These are phyloP conservation scores for Spilarctia lutea DNA, from an alignment of 2,888 invertebrate genomes.

Conservation along the genomic window DNA sequence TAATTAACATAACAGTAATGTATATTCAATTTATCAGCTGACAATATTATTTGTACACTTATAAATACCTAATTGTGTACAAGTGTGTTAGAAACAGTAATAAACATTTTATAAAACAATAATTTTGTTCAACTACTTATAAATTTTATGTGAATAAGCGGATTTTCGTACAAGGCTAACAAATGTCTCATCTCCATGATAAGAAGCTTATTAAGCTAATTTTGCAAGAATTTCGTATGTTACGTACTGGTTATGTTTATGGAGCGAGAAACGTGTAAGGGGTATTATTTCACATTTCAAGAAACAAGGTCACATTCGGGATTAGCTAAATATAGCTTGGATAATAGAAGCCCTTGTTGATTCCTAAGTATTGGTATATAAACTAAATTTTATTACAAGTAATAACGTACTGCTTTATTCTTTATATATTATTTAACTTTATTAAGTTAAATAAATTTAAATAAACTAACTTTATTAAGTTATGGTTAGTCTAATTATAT, in stretches of 20 bases:
- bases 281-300: slow-evolving; percentile 14
- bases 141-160: slow-evolving; percentile 39
- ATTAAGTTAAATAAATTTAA: too few species aligned
- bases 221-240: slow-evolving; percentile 35
- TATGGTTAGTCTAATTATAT: not conserved
- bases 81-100: slow-evolving; percentile 46
- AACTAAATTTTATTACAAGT: not conserved
- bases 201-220: slow-evolving; percentile 54
- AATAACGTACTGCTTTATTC: not conserved
- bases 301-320: not conserved
- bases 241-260: slow-evolving; percentile 20
- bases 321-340: not conserved
- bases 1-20: slow-evolving; percentile 68
- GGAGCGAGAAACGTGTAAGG: slow-evolving; percentile 24
- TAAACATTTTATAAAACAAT: slow-evolving; percentile 61
- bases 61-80: slow-evolving; percentile 47
- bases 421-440: too few species aligned
- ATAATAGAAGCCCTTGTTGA: not conserved
- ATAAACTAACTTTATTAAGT: too few species aligned
- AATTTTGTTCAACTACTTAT: slow-evolving; percentile 48
- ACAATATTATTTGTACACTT: slow-evolving; percentile 56
- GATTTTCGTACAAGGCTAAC: slow-evolving; percentile 27
- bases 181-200: slow-evolving; percentile 42
- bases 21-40: slow-evolving; percentile 58
- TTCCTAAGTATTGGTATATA: not conserved